Base-by-base conservation (phyloP, 2,797 vertebrate genomes). In the Oryzias dopingdopingensis region DNA sequence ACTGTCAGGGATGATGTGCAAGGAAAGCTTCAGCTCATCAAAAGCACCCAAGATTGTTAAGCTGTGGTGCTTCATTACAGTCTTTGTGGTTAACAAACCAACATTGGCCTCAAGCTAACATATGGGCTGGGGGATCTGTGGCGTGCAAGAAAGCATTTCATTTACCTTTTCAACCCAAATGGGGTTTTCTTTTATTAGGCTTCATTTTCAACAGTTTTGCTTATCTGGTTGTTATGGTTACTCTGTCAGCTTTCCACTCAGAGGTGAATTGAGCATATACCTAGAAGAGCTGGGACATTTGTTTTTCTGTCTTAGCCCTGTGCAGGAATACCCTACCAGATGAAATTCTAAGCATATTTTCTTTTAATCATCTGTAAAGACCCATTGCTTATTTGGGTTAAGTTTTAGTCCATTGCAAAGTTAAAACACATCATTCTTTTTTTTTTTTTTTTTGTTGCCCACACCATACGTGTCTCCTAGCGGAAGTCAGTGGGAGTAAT, bases 1-100 rank as follows among this genome's bases (percentile, higher is more conserved):
- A 74, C 72, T 72, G 71, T 82, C 71, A 62, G 74, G 64, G 74
- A 67, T 79, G 77, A 86, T 85, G 74, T 83, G 80, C 79, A 80
- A 72, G 56, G 75, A 80, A 85, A 79, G 69, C 66, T 68, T 61
- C 69, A 68, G 69, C 75, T 84, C 84, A 85, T 87, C 81, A 80
- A 64, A 83, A 80, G 65, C 68, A 66, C 56, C 62, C 67, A 59
- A 71, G 52, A 60, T 72, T 37, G 61, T 65, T 72, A 65, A 62
- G 62, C 68, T 78, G 79, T 42, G 82, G 76, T 70, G 52, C 73
- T 77, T 86, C 69, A 81, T 90, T 84, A 82, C 69, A 78, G 68
- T 46, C 52, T 68, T 52, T 0, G 70, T 71, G 83, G 84, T 82
- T 62, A 32, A 44, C 48, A 65, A 68, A 43, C 79, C 67, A 77